phyloP scores from a whole-genome alignment of 2,797 vertebrate species.

The Phataginus tetradactyla region DNA sequence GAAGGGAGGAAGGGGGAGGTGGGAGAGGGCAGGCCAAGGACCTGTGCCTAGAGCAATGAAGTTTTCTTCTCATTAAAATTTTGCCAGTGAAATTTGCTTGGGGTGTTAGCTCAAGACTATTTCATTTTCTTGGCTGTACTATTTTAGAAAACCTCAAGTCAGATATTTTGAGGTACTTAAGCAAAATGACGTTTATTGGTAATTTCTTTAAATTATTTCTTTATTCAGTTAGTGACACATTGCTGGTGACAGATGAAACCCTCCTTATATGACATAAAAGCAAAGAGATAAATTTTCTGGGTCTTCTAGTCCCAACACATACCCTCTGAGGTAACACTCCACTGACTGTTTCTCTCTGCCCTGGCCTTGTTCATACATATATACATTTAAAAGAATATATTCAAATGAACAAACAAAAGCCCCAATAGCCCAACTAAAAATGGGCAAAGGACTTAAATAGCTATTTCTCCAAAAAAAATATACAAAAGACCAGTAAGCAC shows the following conservation, averaged over 20 bases:
- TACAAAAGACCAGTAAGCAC: background rate
- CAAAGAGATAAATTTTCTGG: background rate
- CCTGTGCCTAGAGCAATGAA: conserved; percentile 1
- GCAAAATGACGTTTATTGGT: conserved; percentile 24
- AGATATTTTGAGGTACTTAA: conserved; percentile 33
- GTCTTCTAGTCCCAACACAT: background rate
- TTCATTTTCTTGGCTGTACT: background rate
- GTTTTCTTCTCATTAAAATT: conserved; percentile 51
- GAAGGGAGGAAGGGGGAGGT: background rate
- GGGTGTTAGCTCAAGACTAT: background rate
- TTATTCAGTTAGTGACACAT: conserved; percentile 17
- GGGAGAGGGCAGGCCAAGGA: background rate
- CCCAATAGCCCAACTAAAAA: background rate
- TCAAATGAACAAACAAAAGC: background rate
- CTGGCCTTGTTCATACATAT: background rate
- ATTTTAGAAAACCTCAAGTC: background rate
- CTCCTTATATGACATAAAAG: background rate
- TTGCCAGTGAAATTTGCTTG: conserved; percentile 17
- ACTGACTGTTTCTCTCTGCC: background rate
- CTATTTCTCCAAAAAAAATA: background rate
- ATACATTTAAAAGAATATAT: background rate
- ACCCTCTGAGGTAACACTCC: background rate
- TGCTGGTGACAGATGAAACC: background rate
- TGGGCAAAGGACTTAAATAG: background rate
- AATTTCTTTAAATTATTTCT: conserved; percentile 10